A percentile compares a stretch with the other conserved stretches of the same genome.
phyloP scores from a whole-genome alignment of 2,113 vertebrate genomes.

The Laticauda colubrina region DNA sequence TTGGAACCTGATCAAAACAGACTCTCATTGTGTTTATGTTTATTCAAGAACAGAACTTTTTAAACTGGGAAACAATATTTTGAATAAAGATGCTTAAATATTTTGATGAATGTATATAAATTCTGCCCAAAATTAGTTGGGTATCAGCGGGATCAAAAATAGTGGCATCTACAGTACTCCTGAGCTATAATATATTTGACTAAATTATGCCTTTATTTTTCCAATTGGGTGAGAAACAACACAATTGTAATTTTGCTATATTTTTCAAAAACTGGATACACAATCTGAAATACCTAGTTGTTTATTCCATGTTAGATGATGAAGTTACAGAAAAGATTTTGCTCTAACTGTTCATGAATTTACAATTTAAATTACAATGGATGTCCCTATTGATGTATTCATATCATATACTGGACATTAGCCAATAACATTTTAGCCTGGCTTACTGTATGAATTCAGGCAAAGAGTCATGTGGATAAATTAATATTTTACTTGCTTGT shows the following conservation, averaged over 20 bases:
- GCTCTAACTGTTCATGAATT: neutral
- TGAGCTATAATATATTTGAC: neutral
- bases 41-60: neutral
- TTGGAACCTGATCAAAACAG: neutral
- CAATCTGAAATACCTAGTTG: neutral
- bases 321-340: neutral
- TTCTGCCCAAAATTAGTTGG: neutral
- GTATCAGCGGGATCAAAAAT: neutral
- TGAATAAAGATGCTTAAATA: neutral
- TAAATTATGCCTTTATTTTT: neutral
- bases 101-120: neutral
- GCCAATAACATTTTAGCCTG: neutral
- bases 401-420: neutral
- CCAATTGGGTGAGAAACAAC: neutral
- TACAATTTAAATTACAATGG: neutral
- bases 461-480: neutral
- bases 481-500: neutral
- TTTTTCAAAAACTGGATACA: neutral
- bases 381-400: neutral
- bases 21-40: neutral
- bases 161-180: neutral
- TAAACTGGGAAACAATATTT: neutral
- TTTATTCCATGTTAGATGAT: neutral
- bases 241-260: neutral
- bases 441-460: neutral